phyloP scores from a whole-genome alignment of 2,888 invertebrate genomes.

The Diadromus collaris region DNA sequence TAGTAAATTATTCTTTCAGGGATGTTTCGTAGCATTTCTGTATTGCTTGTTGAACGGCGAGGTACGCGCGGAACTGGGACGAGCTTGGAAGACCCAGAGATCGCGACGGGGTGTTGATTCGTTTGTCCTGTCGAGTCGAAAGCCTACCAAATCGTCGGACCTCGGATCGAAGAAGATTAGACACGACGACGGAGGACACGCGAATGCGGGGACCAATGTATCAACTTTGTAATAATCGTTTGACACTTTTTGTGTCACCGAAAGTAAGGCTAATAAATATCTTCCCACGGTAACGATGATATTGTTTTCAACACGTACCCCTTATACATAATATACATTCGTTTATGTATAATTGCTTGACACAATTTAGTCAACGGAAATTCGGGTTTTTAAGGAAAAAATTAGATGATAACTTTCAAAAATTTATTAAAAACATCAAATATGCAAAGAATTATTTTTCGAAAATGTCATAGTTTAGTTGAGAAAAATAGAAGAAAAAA shows the following conservation, averaged over 20 bases:
- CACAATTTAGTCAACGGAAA: too few relatives aligned
- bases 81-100: conserved; percentile 70
- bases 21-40: conserved; percentile 84
- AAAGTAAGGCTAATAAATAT: background rate
- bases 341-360: too few relatives aligned
- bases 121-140: conserved; percentile 58
- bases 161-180: conserved; percentile 17
- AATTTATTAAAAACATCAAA: too few relatives aligned
- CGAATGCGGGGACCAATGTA: conserved; percentile 44
- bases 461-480: too few relatives aligned
- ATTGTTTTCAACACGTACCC: background rate
- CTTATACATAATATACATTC: too few relatives aligned
- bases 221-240: conserved; percentile 52
- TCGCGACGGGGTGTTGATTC: conserved; percentile 66
- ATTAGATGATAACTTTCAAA: too few relatives aligned
- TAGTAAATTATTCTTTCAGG: conserved; percentile 79
- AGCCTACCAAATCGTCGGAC: conserved; percentile 47
- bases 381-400: too few relatives aligned
- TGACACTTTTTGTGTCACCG: background rate
- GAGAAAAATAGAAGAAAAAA: background rate
- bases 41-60: conserved; percentile 86
- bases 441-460: background rate
- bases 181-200: background rate
- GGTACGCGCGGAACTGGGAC: conserved; percentile 81
- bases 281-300: background rate